Conservation (phyloP, 2,113 vertebrate genomes). For the Oreochromis spilurus region DNA sequence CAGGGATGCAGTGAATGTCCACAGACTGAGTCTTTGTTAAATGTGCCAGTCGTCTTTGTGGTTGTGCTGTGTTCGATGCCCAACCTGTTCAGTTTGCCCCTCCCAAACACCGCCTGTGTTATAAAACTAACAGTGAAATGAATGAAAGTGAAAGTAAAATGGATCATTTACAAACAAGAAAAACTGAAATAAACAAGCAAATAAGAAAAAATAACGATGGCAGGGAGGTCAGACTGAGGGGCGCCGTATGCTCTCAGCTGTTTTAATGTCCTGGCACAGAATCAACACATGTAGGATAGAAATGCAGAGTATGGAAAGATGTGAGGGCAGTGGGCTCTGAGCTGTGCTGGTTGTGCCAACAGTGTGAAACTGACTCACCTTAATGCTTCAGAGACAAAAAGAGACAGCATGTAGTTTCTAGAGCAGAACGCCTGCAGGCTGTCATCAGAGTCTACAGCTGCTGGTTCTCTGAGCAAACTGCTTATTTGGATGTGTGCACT, state of each 20-base stretch:
- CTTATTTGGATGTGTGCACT: background rate
- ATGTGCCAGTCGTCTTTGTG: background rate
- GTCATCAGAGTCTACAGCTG: background rate
- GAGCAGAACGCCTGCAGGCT: background rate
- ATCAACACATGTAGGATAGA: background rate
- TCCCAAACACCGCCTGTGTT: background rate
- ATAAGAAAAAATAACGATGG: background rate
- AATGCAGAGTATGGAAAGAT: background rate
- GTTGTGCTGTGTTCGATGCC: background rate
- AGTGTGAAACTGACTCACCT: background rate
- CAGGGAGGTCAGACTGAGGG: background rate
- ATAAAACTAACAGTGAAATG: background rate
- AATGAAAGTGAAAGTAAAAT: background rate
- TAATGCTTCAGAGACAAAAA: background rate
- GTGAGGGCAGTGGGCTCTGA: background rate
- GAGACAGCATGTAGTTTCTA: background rate
- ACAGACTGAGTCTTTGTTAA: background rate
- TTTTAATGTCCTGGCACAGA: background rate
- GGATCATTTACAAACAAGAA: background rate
- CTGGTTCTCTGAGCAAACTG: background rate
- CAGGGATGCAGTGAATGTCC: background rate
- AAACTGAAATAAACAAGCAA: background rate
- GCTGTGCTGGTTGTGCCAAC: background rate
- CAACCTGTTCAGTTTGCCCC: background rate
- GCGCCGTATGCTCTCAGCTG: background rate